Evolutionary conservation across 2,113 vertebrate species (phyloP).

Genomic region (Myiopsitta monachus): DNA sequence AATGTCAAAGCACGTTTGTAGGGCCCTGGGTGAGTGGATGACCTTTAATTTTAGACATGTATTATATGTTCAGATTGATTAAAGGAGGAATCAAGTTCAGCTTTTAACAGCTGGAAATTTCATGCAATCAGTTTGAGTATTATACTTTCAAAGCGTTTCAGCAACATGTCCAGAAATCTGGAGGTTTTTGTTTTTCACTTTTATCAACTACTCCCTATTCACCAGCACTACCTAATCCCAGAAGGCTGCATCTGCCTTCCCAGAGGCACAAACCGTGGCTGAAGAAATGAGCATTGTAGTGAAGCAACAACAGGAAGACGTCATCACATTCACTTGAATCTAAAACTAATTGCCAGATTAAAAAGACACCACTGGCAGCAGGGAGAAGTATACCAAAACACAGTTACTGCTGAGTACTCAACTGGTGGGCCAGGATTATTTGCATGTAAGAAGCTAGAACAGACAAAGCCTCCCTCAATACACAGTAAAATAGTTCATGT

Average conservation of each 20-base stretch:
- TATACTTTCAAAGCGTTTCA: not conserved
- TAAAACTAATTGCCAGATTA: not conserved
- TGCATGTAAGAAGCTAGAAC: not conserved
- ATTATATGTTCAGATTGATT: conserved; percentile 33
- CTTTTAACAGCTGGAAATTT: conserved; percentile 45
- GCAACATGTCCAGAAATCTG: not conserved
- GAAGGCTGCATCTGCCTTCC: not conserved
- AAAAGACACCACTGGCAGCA: not conserved
- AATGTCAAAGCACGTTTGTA: not conserved
- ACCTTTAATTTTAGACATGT: conserved; percentile 35
- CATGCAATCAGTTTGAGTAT: conserved; percentile 22
- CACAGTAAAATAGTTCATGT: not conserved
- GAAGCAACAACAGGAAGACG: not conserved
- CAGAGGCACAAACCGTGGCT: not conserved
- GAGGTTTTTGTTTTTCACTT: not conserved
- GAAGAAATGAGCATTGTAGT: not conserved
- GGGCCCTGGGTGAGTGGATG: not conserved
- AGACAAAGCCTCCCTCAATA: not conserved
- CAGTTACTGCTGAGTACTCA: not conserved
- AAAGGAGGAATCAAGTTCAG: conserved; percentile 19
- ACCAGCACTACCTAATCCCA: not conserved
- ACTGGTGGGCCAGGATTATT: not conserved
- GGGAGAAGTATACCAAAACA: not conserved
- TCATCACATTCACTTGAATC: not conserved
- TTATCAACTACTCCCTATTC: not conserved